Percentiles rank a stretch among this genome's conserved stretches.
phyloP scores from a whole-genome alignment of 2,797 vertebrate genomes.

The Melanotaenia boesemani region DNA sequence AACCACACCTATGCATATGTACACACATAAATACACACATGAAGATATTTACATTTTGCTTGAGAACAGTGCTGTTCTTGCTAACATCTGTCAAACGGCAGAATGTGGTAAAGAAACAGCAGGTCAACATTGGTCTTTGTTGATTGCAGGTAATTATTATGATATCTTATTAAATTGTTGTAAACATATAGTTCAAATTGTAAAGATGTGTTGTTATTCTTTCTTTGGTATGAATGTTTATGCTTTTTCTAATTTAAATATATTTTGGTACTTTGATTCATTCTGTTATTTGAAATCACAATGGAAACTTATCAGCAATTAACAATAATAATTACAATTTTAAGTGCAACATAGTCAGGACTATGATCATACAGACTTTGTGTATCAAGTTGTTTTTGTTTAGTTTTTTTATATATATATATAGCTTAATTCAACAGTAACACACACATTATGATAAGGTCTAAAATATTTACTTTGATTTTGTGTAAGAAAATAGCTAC shows the following conservation, averaged over 20 bases:
- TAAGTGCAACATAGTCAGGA: background rate
- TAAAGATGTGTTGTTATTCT: too few relatives aligned
- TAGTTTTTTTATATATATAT: background rate
- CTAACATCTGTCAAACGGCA: conserved; percentile 2
- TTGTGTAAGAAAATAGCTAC: background rate
- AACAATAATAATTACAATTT: background rate
- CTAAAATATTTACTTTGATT: background rate
- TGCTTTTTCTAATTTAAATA: too few relatives aligned
- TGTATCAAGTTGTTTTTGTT: background rate
- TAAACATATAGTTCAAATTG: too few relatives aligned
- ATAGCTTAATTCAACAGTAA: background rate
- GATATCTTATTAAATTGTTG: too few relatives aligned
- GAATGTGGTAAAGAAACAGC: background rate
- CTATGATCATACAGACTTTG: background rate
- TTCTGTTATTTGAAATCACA: too few relatives aligned
- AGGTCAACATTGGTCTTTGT: too few relatives aligned
- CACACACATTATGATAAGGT: background rate
- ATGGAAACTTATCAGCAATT: background rate
- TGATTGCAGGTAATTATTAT: too few relatives aligned
- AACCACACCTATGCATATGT: conserved; percentile 91
- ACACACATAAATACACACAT: conserved; percentile 33
- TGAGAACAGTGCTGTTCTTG: background rate
- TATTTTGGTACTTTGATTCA: too few relatives aligned
- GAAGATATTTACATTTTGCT: conserved; percentile 26
- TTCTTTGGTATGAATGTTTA: too few relatives aligned